A percentile compares a stretch with the other conserved stretches of the same genome.
Conservation (phyloP, 2,888 invertebrate genomes). For the Muschampia plurimacula region DNA sequence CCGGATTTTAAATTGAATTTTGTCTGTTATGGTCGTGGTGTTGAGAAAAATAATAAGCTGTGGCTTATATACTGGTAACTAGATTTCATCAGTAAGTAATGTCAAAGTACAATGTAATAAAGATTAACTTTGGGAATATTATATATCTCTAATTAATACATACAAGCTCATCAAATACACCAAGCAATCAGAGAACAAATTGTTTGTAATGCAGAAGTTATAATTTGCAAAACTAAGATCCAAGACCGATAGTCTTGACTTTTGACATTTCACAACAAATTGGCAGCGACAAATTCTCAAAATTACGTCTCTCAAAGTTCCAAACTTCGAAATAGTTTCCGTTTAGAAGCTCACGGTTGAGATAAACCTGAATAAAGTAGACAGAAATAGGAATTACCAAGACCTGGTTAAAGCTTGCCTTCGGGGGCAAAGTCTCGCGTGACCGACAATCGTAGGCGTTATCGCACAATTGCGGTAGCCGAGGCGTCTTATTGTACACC, state of each 20-base stretch:
- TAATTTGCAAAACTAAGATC: slow-evolving; percentile 32
- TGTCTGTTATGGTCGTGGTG: not conserved
- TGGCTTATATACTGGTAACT: not conserved
- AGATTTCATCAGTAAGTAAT: not conserved
- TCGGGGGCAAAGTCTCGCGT: slow-evolving; percentile 47
- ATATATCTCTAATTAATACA: not conserved
- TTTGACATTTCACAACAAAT: slow-evolving; percentile 37
- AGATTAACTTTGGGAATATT: not conserved
- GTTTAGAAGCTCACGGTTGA: slow-evolving; percentile 29
- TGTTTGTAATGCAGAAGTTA: slow-evolving; percentile 21
- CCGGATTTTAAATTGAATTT: too few species aligned
- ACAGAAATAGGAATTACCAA: slow-evolving; percentile 37
- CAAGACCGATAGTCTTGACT: slow-evolving; percentile 33
- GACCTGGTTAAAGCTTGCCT: slow-evolving; percentile 34
- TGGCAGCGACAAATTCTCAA: slow-evolving; percentile 34
- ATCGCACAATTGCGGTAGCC: slow-evolving; percentile 50
- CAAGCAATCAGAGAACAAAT: slow-evolving; percentile 22
- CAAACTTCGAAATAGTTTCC: slow-evolving; percentile 33
- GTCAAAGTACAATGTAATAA: not conserved
- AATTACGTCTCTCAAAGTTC: slow-evolving; percentile 28
- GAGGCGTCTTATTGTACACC: slow-evolving; percentile 48
- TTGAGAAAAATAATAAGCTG: not conserved
- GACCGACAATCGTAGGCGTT: slow-evolving; percentile 52
- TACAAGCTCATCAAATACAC: slow-evolving; percentile 5
- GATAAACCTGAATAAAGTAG: slow-evolving; percentile 37